These are phyloP conservation scores for Aleiodes testaceus DNA, from an alignment of 2,888 invertebrate species.

Conservation along the genomic window DNA sequence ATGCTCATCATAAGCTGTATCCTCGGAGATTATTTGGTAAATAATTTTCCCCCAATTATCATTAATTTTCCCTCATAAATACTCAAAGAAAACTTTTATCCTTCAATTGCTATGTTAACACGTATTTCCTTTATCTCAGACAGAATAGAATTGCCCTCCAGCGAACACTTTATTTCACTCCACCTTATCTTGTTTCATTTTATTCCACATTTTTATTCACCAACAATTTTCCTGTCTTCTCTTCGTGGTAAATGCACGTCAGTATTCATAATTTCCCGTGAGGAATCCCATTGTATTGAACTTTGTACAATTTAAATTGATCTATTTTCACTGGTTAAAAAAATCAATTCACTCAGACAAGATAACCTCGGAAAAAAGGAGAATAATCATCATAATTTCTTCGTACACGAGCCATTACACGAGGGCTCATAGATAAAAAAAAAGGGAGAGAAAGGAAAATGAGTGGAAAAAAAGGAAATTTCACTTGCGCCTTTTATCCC, in stretches of 20 bases:
- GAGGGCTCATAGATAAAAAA: constrained; percentile 37
- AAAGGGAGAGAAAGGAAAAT: constrained; percentile 45
- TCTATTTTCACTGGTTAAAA: background rate
- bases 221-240: constrained; percentile 10
- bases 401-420: background rate
- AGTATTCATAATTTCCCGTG: constrained; percentile 33
- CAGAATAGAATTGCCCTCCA: constrained; percentile 9
- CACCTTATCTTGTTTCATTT: constrained; percentile 7
- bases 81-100: no score
- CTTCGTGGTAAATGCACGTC: constrained; percentile 19
- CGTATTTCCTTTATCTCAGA: background rate
- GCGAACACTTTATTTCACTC: background rate
- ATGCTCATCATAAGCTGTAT: constrained; percentile 43
- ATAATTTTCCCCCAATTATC: background rate
- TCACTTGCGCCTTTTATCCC: constrained; percentile 3
- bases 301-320: constrained; percentile 1
- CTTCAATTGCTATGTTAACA: constrained; percentile 1
- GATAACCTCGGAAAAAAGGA: constrained; percentile 5
- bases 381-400: background rate
- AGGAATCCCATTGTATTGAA: constrained; percentile 33
- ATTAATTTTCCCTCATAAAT: background rate
- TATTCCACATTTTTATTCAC: background rate
- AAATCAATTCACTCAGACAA: background rate
- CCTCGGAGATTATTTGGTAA: background rate
- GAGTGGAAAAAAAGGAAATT: constrained; percentile 26